A percentile compares a stretch with the other conserved stretches of the same genome.
Conservation (phyloP, 2,888 invertebrate genomes). For the Thecocarcelia acutangulata region DNA sequence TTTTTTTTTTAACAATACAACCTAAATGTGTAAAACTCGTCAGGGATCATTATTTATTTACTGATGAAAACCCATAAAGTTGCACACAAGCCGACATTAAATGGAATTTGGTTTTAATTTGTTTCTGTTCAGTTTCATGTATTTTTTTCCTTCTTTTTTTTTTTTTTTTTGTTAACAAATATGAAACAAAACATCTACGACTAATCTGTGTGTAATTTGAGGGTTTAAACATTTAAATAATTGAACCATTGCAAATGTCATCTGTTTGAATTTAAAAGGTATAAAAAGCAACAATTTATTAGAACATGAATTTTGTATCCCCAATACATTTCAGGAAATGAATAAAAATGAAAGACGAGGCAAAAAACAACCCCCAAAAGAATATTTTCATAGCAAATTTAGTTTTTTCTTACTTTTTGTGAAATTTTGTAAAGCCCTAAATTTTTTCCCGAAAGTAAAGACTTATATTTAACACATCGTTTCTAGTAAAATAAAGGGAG, state of each 20-base stretch:
- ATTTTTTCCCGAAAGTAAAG: slow-evolving; percentile 1
- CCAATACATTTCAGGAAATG: slow-evolving; percentile 31
- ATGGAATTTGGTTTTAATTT: slow-evolving; percentile 36
- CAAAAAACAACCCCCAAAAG: slow-evolving; percentile 22
- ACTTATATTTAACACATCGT: slow-evolving; percentile 25
- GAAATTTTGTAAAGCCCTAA: neutral
- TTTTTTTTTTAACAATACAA: slow-evolving; percentile 9
- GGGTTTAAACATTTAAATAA: slow-evolving; percentile 63
- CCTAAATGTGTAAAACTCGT: slow-evolving; percentile 43
- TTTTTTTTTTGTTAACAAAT: slow-evolving; percentile 11
- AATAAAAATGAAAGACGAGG: neutral
- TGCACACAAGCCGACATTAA: slow-evolving; percentile 28
- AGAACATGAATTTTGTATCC: slow-evolving; percentile 2
- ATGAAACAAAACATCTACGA: neutral
- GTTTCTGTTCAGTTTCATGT: neutral
- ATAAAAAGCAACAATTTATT: slow-evolving; percentile 24
- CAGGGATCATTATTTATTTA: slow-evolving; percentile 62
- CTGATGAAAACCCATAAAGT: slow-evolving; percentile 41
- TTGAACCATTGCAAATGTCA: slow-evolving; percentile 61
- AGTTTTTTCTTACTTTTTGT: no score
- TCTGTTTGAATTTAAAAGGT: slow-evolving; percentile 39
- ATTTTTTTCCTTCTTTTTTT: slow-evolving; percentile 15
- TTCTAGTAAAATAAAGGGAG: neutral
- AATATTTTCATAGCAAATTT: neutral
- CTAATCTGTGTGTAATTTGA: slow-evolving; percentile 60